A percentile compares a stretch with the other conserved stretches of the same genome.
Conservation (phyloP, 2,797 vertebrate species). For the Artibeus lituratus region DNA sequence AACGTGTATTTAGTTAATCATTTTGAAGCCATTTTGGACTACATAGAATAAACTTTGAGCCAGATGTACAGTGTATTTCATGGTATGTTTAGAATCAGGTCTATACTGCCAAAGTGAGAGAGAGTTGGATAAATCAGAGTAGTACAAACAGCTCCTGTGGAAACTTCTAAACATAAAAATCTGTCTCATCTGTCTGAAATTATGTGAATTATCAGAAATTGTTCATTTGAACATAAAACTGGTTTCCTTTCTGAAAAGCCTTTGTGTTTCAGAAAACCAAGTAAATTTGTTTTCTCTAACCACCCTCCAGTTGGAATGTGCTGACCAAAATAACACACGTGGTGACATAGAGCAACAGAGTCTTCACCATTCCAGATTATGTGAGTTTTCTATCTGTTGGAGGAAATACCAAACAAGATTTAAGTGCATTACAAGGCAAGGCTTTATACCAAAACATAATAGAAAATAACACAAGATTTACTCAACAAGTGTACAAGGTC, state of each 20-base stretch:
- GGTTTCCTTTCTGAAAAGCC: slow-evolving; percentile 18
- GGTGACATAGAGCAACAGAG: background rate
- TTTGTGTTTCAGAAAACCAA: slow-evolving; percentile 51
- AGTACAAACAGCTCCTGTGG: slow-evolving; percentile 23
- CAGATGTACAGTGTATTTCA: slow-evolving; percentile 65
- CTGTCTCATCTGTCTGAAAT: slow-evolving; percentile 25
- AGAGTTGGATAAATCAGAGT: slow-evolving; percentile 13
- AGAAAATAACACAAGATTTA: background rate
- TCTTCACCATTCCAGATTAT: background rate
- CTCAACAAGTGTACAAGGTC: background rate
- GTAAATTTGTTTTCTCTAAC: background rate
- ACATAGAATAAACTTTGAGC: slow-evolving; percentile 31
- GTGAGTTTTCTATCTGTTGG: background rate
- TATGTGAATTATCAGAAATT: slow-evolving; percentile 45
- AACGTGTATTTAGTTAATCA: slow-evolving; percentile 60
- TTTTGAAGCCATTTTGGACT: slow-evolving; percentile 55
- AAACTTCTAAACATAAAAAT: slow-evolving; percentile 34
- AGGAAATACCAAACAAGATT: background rate
- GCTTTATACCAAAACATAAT: background rate
- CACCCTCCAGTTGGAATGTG: background rate
- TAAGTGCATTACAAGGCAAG: background rate
- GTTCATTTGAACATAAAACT: slow-evolving; percentile 39
- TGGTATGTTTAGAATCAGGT: slow-evolving; percentile 60
- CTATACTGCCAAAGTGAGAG: slow-evolving; percentile 31
- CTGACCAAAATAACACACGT: background rate